Evolutionary conservation across 64 coral and sea anemone genomes (phyloP).

Genomic region (Catalaphyllia jardinei): DNA sequence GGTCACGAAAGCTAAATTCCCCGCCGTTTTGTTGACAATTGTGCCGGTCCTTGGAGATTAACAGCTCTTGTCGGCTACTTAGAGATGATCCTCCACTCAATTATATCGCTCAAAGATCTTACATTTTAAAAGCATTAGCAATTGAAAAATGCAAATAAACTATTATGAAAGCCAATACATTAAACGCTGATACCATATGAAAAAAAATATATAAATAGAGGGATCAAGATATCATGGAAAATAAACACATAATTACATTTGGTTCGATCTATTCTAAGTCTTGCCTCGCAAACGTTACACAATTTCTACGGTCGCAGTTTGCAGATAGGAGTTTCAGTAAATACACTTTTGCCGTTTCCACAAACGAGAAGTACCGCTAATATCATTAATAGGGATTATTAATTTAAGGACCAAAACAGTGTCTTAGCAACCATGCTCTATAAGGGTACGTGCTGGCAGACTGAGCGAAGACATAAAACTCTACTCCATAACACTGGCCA

Average conservation of each 20-base stretch:
- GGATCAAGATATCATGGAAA: not conserved
- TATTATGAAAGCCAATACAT: not conserved
- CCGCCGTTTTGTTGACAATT: no score
- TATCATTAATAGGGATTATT: constrained; percentile 39
- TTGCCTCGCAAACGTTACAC: not conserved
- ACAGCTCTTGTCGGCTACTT: no score
- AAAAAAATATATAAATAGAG: not conserved
- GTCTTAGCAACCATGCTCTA: constrained; percentile 8
- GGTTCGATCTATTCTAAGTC: not conserved
- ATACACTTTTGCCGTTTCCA: not conserved
- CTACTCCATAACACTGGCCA: not conserved
- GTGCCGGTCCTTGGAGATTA: no score
- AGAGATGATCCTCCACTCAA: not conserved
- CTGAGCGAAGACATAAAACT: not conserved
- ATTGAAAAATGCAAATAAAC: not conserved
- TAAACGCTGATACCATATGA: not conserved
- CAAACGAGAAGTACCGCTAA: not conserved
- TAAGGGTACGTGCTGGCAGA: not conserved
- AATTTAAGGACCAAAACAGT: constrained; percentile 38
- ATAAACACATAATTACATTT: not conserved
- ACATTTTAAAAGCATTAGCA: not conserved
- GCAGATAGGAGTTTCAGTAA: not conserved
- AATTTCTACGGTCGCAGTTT: not conserved
- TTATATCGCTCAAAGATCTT: not conserved
- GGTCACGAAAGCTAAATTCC: no score